These are phyloP conservation scores for Drosophila histrio DNA, from an alignment of 2,888 invertebrate species.

Conservation along the genomic window DNA sequence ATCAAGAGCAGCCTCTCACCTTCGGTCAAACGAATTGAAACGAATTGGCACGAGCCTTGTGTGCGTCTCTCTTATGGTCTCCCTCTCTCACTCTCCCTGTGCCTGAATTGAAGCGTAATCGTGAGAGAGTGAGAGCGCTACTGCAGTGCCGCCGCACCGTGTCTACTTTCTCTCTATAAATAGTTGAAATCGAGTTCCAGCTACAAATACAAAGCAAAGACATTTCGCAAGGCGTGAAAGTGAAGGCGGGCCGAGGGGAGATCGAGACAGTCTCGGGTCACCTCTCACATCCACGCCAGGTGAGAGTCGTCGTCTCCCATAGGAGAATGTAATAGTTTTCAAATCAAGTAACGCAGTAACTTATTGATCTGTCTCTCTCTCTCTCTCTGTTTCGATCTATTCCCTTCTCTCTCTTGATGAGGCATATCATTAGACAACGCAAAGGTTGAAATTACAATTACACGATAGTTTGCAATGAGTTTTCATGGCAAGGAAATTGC, in stretches of 20 bases:
- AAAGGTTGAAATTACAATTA: slow-evolving; percentile 64
- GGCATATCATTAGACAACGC: slow-evolving; percentile 25
- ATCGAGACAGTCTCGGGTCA: slow-evolving; percentile 27
- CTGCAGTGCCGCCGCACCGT: slow-evolving; percentile 3
- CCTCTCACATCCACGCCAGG: slow-evolving; percentile 43
- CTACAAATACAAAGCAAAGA: slow-evolving; percentile 60
- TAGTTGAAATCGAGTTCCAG: slow-evolving; percentile 71
- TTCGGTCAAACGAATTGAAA: slow-evolving; percentile 64
- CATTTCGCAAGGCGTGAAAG: slow-evolving; percentile 67
- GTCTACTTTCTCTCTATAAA: slow-evolving; percentile 74
- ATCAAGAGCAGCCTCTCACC: slow-evolving; percentile 49
- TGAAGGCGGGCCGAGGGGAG: slow-evolving; percentile 23
- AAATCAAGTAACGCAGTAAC: too few relatives aligned
- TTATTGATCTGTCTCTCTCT: not conserved
- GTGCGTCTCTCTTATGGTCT: slow-evolving; percentile 10
- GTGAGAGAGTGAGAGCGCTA: slow-evolving; percentile 24
- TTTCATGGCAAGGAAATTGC: slow-evolving; percentile 62
- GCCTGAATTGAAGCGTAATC: slow-evolving; percentile 4
- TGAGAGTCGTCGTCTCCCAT: slow-evolving; percentile 45
- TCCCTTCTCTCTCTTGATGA: not conserved
- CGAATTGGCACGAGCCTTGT: slow-evolving; percentile 70
- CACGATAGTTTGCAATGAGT: slow-evolving; percentile 54
- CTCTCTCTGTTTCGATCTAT: slow-evolving; percentile 1
- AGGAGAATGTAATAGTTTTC: slow-evolving; percentile 27
- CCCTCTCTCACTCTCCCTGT: slow-evolving; percentile 11